A percentile compares a stretch with the other conserved stretches of the same genome.
Conservation (phyloP, 1,140 invertebrate genomes). For the Antheraea mylitta region DNA sequence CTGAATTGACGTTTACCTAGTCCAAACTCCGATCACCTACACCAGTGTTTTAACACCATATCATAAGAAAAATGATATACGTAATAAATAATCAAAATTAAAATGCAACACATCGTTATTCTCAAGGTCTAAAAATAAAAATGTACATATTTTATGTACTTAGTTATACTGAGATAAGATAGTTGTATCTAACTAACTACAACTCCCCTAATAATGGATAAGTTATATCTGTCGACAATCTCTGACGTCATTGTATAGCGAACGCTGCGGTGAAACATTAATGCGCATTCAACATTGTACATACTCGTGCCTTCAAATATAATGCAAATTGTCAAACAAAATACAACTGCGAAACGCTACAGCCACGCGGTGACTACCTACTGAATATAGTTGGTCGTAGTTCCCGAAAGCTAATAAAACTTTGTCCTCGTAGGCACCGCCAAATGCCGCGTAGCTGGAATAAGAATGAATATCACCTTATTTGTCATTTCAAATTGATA, state of each 20-base stretch:
- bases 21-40: too few species aligned
- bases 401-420: slow-evolving; percentile 35
- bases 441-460: slow-evolving; percentile 22
- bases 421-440: slow-evolving; percentile 20
- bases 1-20: too few species aligned
- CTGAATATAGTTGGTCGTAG: slow-evolving; percentile 26
- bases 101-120: too few species aligned
- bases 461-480: slow-evolving; percentile 24
- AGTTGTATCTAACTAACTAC: neutral
- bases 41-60: too few species aligned
- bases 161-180: too few species aligned
- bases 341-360: slow-evolving; percentile 20
- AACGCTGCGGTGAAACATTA: slow-evolving; percentile 7
- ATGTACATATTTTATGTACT: too few species aligned
- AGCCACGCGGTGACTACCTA: slow-evolving; percentile 23
- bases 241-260: neutral
- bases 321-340: slow-evolving; percentile 24
- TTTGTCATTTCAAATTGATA: slow-evolving; percentile 13
- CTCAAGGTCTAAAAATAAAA: too few species aligned
- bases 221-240: neutral
- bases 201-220: neutral
- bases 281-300: neutral
- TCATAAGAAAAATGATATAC: too few species aligned
- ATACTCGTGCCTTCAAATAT: slow-evolving; percentile 14
- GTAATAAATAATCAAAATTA: too few species aligned